Evolutionary conservation across 2,113 vertebrate genomes (phyloP).

Genomic region (Eleginops maclovinus): DNA sequence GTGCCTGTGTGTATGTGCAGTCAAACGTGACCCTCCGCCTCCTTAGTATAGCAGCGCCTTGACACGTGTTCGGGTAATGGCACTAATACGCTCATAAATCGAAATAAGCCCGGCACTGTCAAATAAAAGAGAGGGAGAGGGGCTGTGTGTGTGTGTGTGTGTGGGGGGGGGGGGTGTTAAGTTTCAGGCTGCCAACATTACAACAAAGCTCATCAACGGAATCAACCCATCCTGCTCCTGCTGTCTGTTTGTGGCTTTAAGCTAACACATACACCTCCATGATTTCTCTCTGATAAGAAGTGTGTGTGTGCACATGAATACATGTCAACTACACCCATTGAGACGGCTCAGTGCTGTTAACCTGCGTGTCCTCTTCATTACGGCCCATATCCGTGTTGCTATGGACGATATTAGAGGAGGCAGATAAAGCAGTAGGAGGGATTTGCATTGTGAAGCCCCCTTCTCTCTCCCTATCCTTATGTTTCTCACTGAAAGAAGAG

Average conservation of each 20-base stretch:
- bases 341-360: conserved; percentile 58
- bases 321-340: conserved; percentile 54
- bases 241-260: conserved; percentile 55
- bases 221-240: conserved; percentile 53
- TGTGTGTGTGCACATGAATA: not conserved
- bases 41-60: conserved; percentile 54
- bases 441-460: conserved; percentile 73
- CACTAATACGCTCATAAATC: conserved; percentile 77
- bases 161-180: conserved; percentile 16
- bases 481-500: conserved; percentile 48
- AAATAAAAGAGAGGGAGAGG: conserved; percentile 49
- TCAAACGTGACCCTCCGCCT: conserved; percentile 65
- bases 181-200: conserved; percentile 54
- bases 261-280: conserved; percentile 50
- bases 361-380: conserved; percentile 69
- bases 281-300: conserved; percentile 52
- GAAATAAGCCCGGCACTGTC: conserved; percentile 64
- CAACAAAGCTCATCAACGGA: conserved; percentile 50
- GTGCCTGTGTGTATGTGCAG: conserved; percentile 43
- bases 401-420: conserved; percentile 60
- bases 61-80: conserved; percentile 78
- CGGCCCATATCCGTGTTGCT: conserved; percentile 63
- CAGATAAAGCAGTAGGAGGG: conserved; percentile 60
- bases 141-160: not conserved
- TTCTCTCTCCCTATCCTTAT: conserved; percentile 27